These are phyloP conservation scores for Ondatra zibethicus DNA, from an alignment of 2,113 vertebrate genomes.

Conservation along the genomic window DNA sequence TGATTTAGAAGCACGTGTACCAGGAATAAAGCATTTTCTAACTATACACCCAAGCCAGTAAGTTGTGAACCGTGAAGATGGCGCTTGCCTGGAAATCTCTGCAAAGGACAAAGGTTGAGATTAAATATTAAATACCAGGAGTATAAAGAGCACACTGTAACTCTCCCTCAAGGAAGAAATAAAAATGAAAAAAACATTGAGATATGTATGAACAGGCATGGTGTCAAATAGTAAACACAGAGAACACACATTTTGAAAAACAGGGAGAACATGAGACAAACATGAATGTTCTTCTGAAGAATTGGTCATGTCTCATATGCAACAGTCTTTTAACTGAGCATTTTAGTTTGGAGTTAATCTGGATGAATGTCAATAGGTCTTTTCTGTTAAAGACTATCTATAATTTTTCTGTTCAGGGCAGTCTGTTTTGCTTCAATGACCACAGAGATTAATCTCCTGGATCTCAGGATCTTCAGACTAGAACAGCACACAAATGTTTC, in stretches of 20 bases:
- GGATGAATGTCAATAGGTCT: background rate
- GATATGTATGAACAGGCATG: fast-evolving
- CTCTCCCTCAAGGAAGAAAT: background rate
- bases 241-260: background rate
- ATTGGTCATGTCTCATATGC: no score
- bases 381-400: background rate
- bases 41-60: fast-evolving
- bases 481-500: background rate
- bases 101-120: background rate
- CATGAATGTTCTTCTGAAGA: background rate
- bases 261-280: background rate
- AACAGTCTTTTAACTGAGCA: background rate
- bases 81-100: background rate
- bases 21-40: background rate
- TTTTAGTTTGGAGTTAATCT: background rate
- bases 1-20: fast-evolving
- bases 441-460: background rate
- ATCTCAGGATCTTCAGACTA: background rate
- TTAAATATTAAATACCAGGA: background rate
- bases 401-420: background rate
- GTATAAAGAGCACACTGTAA: background rate
- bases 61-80: background rate
- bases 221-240: background rate
- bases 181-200: background rate
- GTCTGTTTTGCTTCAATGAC: background rate